Conservation (phyloP, 2,113 vertebrate genomes). For the Zapus hudsonius region DNA sequence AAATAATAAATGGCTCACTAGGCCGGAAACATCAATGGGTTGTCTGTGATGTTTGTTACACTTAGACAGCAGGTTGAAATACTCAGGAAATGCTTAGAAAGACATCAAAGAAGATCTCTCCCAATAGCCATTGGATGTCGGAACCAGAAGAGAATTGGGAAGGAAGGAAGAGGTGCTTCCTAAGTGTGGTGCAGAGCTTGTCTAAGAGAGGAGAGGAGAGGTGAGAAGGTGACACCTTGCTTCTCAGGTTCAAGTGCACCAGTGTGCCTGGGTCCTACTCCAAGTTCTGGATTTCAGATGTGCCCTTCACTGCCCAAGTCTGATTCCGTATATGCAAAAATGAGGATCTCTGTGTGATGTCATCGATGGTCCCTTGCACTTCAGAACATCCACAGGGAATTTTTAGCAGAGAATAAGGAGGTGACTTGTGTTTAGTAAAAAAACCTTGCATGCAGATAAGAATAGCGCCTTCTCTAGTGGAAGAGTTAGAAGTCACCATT, state of each 20-base stretch:
- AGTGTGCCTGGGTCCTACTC: not conserved
- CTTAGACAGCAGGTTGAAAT: conserved; percentile 72
- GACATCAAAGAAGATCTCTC: conserved; percentile 66
- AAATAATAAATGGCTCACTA: conserved; percentile 64
- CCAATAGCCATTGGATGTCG: not conserved
- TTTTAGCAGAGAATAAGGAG: conserved; percentile 17
- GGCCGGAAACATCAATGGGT: conserved; percentile 73
- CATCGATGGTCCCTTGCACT: not conserved
- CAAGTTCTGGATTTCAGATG: not conserved
- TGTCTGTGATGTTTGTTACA: conserved; percentile 69
- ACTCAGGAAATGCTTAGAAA: conserved; percentile 76
- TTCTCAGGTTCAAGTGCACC: not conserved
- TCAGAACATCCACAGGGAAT: not conserved
- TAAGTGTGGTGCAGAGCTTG: not conserved
- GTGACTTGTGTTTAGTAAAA: not conserved
- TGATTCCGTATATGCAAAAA: not conserved
- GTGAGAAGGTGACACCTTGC: not conserved
- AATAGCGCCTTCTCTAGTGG: not conserved
- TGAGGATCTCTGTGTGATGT: not conserved
- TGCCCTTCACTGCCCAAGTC: not conserved
- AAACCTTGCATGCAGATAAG: not conserved
- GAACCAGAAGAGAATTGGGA: conserved; percentile 41
- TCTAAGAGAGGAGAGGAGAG: too few relatives aligned
- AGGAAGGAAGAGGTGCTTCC: conserved; percentile 40
- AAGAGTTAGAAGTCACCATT: not conserved